Conservation (phyloP, 2,113 vertebrate species). For the Pipra filicauda region DNA sequence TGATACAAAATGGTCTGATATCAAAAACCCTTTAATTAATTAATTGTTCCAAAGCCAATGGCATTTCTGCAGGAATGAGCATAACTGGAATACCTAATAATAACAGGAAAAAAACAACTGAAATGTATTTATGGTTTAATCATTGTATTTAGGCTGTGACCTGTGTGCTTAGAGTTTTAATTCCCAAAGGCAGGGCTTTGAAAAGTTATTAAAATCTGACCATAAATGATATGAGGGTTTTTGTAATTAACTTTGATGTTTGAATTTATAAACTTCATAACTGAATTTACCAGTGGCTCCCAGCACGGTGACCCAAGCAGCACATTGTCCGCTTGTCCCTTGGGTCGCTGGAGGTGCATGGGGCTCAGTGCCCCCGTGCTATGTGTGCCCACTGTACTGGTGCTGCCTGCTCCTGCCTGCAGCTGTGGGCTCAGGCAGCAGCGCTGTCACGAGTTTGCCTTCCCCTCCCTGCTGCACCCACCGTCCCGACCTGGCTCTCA, state of each 20-base stretch:
- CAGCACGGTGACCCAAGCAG: not conserved
- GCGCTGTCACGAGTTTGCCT: rapidly evolving
- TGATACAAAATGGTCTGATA: not conserved
- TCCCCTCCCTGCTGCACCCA: not conserved
- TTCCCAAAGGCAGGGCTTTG: not conserved
- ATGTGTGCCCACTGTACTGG: rapidly evolving
- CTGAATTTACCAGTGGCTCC: rapidly evolving
- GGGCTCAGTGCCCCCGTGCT: rapidly evolving
- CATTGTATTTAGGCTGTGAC: not conserved
- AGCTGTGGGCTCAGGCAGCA: not conserved
- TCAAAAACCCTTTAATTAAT: not conserved
- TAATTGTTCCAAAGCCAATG: not conserved
- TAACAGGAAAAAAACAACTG: not conserved
- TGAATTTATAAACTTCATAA: not conserved
- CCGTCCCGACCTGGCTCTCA: not conserved
- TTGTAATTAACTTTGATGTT: not conserved
- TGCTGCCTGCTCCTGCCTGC: not conserved
- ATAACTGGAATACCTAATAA: not conserved
- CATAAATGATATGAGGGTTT: rapidly evolving
- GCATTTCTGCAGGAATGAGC: not conserved
- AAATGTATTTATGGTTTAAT: not conserved
- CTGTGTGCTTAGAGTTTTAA: not conserved
- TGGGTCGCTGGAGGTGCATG: rapidly evolving
- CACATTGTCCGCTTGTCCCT: not conserved
- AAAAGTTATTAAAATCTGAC: not conserved